phyloP scores from a whole-genome alignment of 2,113 vertebrate species.

The Piprites chloris region DNA sequence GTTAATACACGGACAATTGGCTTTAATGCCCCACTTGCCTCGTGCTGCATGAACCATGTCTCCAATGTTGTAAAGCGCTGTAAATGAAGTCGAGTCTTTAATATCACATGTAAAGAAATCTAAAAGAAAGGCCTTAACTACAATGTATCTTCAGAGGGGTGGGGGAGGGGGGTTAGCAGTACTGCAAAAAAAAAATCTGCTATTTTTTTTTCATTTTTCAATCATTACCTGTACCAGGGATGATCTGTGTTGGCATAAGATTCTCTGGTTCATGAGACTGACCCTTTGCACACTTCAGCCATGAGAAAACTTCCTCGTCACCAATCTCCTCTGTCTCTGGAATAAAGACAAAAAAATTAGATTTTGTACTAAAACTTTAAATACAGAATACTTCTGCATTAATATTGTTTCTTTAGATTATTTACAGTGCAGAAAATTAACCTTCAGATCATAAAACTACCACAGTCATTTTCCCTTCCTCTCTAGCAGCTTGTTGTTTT shows the following conservation, averaged over 20 bases:
- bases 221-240: slow-evolving; percentile 92
- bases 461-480: background rate
- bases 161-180: rapidly evolving
- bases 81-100: slow-evolving; percentile 10
- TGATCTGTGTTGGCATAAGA: slow-evolving; percentile 99
- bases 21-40: slow-evolving; percentile 99
- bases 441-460: background rate
- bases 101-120: background rate
- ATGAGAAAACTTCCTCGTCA: slow-evolving; percentile 97
- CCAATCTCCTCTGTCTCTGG: slow-evolving; percentile 87
- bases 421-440: background rate
- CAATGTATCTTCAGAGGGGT: background rate
- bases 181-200: background rate
- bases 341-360: background rate
- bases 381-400: background rate
- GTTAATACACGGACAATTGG: slow-evolving; percentile 96
- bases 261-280: slow-evolving; percentile 97
- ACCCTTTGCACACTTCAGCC: slow-evolving; percentile 98
- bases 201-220: background rate
- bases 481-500: background rate
- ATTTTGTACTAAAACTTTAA: background rate
- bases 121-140: background rate
- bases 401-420: background rate
- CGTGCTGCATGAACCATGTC: slow-evolving; percentile 97
- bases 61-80: slow-evolving; percentile 97